Conservation (phyloP, 2,113 vertebrate genomes). For the Chrysochloris asiatica region DNA sequence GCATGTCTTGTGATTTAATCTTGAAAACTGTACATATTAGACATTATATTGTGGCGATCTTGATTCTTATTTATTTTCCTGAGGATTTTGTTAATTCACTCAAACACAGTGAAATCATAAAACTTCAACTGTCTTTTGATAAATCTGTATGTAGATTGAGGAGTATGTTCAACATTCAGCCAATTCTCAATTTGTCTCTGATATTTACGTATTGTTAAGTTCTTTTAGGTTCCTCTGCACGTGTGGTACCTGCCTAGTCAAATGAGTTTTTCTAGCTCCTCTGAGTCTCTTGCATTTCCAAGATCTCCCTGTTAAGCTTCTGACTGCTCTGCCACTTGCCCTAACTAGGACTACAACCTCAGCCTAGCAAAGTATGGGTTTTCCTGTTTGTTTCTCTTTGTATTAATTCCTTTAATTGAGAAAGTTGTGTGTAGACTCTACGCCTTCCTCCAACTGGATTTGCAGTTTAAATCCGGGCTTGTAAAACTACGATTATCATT, state of each 20-base stretch:
- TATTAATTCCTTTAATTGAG: not conserved
- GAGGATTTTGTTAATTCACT: not conserved
- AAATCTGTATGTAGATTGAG: not conserved
- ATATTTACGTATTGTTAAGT: not conserved
- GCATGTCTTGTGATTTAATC: not conserved
- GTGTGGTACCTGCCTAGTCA: not conserved
- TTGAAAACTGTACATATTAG: not conserved
- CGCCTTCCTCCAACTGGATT: not conserved
- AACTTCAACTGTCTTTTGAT: not conserved
- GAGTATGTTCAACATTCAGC: not conserved
- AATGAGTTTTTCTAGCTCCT: not conserved
- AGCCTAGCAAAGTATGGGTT: not conserved
- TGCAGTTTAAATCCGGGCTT: not conserved
- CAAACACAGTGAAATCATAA: not conserved
- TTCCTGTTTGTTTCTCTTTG: not conserved
- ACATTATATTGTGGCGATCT: too few relatives aligned
- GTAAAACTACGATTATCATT: not conserved
- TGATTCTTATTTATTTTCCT: not conserved
- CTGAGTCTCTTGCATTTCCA: not conserved
- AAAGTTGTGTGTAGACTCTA: not conserved
- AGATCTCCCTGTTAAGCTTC: not conserved
- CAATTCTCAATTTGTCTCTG: not conserved
- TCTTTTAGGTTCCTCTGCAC: not conserved
- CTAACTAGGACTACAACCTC: not conserved
- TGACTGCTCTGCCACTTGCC: not conserved